Base-by-base conservation (phyloP, 2,888 invertebrate genomes). In the Apodemia duryi region DNA sequence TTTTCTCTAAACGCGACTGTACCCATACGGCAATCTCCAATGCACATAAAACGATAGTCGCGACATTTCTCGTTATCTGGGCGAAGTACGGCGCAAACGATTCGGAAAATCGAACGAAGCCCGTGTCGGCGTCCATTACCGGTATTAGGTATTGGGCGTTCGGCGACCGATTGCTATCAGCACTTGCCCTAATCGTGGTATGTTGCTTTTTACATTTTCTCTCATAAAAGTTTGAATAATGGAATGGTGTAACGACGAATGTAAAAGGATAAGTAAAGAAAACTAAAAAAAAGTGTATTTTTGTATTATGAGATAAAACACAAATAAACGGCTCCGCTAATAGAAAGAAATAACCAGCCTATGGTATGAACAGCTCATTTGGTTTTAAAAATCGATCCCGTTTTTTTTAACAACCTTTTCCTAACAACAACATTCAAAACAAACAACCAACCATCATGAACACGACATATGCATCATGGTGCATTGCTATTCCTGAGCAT, bases 61-160 rank as follows among this genome's bases (percentile, higher is more conserved):
- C 77, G 81, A 82, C 83, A 78, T 82, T 83, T 80, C 84, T 85
- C 84, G 85, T 86, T 88, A 87, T 87, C 88, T 83, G 75, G 29
- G 74, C 69, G 72, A 75, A 81, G 80, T 77, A 78, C 80, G 82
- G 76, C 76, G 85, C 84, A 86, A 91, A 89, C 88, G 88, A 83
- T 84, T 86, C 81, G 89, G 88, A 89, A 91, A 88, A 91, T 89
- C 85, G 88, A 86, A 84, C 82, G 78, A 77, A 78, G 77, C 70
- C 73, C 73, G 73, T 72, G 72, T 77, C 81, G 78, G 75, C 79
- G 82, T 83, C 89, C 87, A 90, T 90, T 90, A 90, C 88, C 83
- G 84, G 84, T 86, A 88, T 90, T 89, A 88, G 80, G 68, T 68
- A 71, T 69, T 70, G 70, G 64, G 70, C 67, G 64, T 66, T 68